These are phyloP conservation scores for Steromphala cineraria DNA, from an alignment of 2,888 invertebrate species.

Conservation along the genomic window DNA sequence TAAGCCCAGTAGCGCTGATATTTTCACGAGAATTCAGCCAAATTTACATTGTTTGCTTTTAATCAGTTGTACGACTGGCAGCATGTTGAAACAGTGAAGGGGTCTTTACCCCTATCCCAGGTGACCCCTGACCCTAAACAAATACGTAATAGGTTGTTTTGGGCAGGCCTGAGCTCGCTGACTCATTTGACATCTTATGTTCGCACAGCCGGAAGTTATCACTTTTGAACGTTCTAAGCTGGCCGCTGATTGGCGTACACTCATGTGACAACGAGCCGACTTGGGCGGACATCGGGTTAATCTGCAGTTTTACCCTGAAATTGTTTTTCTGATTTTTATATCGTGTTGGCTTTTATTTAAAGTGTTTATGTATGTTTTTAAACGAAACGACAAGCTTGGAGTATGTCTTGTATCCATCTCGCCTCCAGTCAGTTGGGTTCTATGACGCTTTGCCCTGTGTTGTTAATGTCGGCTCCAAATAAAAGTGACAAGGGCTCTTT, in stretches of 20 bases:
- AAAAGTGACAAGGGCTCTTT: too few relatives aligned
- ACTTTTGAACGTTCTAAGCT: background rate
- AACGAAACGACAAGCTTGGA: background rate
- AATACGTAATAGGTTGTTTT: conserved; percentile 17
- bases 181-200: conserved; percentile 15
- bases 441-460: too few relatives aligned
- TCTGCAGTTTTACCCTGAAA: background rate
- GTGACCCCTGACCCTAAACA: background rate
- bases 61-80: background rate
- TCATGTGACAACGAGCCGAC: background rate
- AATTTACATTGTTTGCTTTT: conserved; percentile 20
- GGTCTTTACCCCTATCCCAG: background rate
- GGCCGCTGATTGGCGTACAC: background rate
- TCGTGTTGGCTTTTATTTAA: background rate
- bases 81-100: conserved; percentile 5
- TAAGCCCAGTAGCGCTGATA: conserved; percentile 8
- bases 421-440: background rate
- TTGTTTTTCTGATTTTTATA: background rate
- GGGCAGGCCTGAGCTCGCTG: background rate
- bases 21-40: conserved; percentile 10
- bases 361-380: background rate
- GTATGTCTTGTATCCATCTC: background rate
- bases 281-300: conserved; percentile 2
- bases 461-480: too few relatives aligned
- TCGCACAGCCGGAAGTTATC: conserved; percentile 5